A percentile compares a stretch with the other conserved stretches of the same genome.
These are phyloP conservation scores for Eulithis prunata DNA, from an alignment of 2,888 invertebrate genomes.

Conservation along the genomic window DNA sequence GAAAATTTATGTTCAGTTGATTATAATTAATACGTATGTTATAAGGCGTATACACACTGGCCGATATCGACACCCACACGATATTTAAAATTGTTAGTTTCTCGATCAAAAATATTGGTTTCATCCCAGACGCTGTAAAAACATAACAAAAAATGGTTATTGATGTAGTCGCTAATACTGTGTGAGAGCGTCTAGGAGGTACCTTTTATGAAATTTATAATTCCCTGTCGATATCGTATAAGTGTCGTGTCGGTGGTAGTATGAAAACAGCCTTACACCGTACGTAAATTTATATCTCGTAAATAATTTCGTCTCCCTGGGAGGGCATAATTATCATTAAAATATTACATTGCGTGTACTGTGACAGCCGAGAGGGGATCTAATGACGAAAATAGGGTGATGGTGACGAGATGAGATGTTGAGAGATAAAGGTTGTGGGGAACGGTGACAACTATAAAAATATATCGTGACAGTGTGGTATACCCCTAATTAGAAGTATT, in stretches of 20 bases:
- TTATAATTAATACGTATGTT: slow-evolving; percentile 37
- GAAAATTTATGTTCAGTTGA: slow-evolving; percentile 39
- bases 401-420: slow-evolving; percentile 32
- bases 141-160: too few species aligned
- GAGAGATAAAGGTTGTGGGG: slow-evolving; percentile 37
- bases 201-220: too few species aligned
- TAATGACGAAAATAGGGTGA: slow-evolving; percentile 42
- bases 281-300: slow-evolving; percentile 29
- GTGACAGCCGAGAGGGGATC: slow-evolving; percentile 25
- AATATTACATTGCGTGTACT: slow-evolving; percentile 23
- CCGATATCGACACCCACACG: too few species aligned
- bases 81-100: too few species aligned
- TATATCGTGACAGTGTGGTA: slow-evolving; percentile 1
- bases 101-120: too few species aligned
- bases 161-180: too few species aligned
- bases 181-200: too few species aligned
- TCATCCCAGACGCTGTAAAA: too few species aligned
- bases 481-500: slow-evolving; percentile 2
- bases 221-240: too few species aligned
- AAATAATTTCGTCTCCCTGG: slow-evolving; percentile 37
- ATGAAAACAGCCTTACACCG: too few species aligned
- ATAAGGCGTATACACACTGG: background rate
- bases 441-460: slow-evolving; percentile 17
- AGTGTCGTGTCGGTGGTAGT: too few species aligned
- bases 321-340: slow-evolving; percentile 31